These are phyloP conservation scores for Phoebastria nigripes DNA, from an alignment of 2,797 vertebrate genomes.

Conservation along the genomic window DNA sequence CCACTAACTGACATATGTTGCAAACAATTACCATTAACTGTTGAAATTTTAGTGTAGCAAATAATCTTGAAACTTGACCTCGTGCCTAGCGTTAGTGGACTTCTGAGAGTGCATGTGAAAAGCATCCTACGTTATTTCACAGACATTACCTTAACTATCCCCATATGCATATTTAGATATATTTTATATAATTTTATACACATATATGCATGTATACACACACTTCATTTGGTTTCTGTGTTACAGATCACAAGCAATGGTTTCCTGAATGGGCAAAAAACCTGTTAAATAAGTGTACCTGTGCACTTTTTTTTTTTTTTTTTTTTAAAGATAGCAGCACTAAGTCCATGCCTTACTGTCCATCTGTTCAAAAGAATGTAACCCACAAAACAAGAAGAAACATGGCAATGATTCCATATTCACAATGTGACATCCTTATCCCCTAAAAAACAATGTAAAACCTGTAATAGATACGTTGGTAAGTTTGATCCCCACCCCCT, in stretches of 20 bases:
- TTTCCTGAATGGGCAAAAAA: conserved; percentile 71
- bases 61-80: conserved; percentile 45
- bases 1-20: conserved; percentile 58
- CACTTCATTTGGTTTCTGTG: conserved; percentile 81
- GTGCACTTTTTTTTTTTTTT: conserved; percentile 49
- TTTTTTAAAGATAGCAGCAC: conserved; percentile 71
- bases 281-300: conserved; percentile 69
- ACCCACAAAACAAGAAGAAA: conserved; percentile 18
- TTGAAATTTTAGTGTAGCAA: conserved; percentile 61
- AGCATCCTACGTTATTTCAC: conserved; percentile 68
- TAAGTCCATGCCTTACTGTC: conserved; percentile 67
- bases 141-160: conserved; percentile 69
- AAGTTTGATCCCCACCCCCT: background rate
- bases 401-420: conserved; percentile 34
- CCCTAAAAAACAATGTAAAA: conserved; percentile 38
- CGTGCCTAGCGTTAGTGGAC: conserved; percentile 52
- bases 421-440: conserved; percentile 42
- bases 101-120: conserved; percentile 57
- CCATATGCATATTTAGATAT: conserved; percentile 75
- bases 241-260: conserved; percentile 72
- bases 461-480: background rate
- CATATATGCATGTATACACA: conserved; percentile 75
- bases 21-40: conserved; percentile 56
- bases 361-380: conserved; percentile 41
- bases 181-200: conserved; percentile 76